These are phyloP conservation scores for Neoscelio sp. DNA, from an alignment of 2,888 invertebrate genomes.

Conservation along the genomic window DNA sequence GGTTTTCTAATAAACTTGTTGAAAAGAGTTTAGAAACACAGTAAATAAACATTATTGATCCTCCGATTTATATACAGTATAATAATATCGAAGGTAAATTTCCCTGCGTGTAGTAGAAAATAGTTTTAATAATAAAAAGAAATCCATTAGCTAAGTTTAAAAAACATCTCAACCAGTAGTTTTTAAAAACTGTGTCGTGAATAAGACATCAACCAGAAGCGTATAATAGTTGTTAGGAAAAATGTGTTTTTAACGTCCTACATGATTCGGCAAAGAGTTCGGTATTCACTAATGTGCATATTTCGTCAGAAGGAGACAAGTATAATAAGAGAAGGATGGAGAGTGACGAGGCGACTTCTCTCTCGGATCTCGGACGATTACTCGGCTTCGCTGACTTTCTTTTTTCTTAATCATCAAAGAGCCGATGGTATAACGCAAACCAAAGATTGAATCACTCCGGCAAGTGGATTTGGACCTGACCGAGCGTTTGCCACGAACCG, in stretches of 20 bases:
- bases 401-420: slow-evolving; percentile 77
- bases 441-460: slow-evolving; percentile 76
- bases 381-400: slow-evolving; percentile 73
- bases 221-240: slow-evolving; percentile 22
- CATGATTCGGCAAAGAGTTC: slow-evolving; percentile 41
- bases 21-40: too few relatives aligned
- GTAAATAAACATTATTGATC: too few relatives aligned
- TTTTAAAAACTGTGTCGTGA: slow-evolving; percentile 3
- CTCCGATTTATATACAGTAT: too few relatives aligned
- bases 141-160: too few relatives aligned
- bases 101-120: too few relatives aligned
- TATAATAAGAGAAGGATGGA: slow-evolving; percentile 31
- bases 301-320: slow-evolving; percentile 23
- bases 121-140: too few relatives aligned
- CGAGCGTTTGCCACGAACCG: slow-evolving; percentile 48
- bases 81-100: too few relatives aligned
- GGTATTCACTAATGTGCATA: slow-evolving; percentile 34
- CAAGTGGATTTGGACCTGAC: slow-evolving; percentile 66
- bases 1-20: too few relatives aligned
- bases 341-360: slow-evolving; percentile 57
- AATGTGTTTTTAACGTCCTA: slow-evolving; percentile 29
- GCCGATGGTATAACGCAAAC: slow-evolving; percentile 69
- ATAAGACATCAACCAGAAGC: slow-evolving; percentile 11
- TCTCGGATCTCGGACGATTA: slow-evolving; percentile 62
- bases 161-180: too few relatives aligned